Percentiles rank a stretch among this genome's conserved stretches.
Evolutionary conservation across 2,113 vertebrate genomes (phyloP).

Genomic region (Paralichthys olivaceus): DNA sequence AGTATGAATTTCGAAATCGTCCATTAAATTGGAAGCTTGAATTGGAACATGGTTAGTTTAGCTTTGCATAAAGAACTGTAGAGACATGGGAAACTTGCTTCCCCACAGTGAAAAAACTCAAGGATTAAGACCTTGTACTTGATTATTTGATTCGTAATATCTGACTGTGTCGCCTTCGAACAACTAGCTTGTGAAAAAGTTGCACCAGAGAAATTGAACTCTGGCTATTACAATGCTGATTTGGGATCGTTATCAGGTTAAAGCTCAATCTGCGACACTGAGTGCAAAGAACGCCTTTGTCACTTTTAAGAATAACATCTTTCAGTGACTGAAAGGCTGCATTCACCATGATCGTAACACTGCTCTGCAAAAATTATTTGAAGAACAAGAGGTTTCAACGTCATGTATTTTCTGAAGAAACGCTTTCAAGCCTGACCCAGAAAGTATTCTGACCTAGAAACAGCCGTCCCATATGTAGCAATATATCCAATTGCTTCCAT

Average conservation of each 20-base stretch:
- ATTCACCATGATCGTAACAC: slow-evolving; percentile 9
- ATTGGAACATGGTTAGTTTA: neutral
- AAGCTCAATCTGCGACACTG: too few species aligned
- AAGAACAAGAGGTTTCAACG: slow-evolving; percentile 1
- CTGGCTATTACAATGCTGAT: neutral
- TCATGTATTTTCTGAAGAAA: slow-evolving; percentile 36
- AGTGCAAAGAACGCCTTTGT: neutral
- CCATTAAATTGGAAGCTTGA: neutral
- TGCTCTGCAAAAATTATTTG: slow-evolving; percentile 8
- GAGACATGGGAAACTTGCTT: neutral
- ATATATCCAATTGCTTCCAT: slow-evolving; percentile 21
- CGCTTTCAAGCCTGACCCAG: slow-evolving; percentile 14
- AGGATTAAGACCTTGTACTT: neutral
- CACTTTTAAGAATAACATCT: neutral
- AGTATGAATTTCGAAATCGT: too few species aligned
- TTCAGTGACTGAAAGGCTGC: neutral
- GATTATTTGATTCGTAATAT: too few species aligned
- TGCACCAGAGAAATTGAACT: neutral
- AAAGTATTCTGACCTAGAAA: slow-evolving; percentile 45
- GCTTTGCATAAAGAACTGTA: neutral
- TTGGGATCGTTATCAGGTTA: too few species aligned
- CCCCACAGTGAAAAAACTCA: neutral
- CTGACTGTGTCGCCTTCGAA: too few species aligned
- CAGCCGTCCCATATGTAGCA: slow-evolving; percentile 27
- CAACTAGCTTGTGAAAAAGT: too few species aligned